Base-by-base conservation (phyloP, 2,113 vertebrate genomes). In the Callipepla californica region DNA sequence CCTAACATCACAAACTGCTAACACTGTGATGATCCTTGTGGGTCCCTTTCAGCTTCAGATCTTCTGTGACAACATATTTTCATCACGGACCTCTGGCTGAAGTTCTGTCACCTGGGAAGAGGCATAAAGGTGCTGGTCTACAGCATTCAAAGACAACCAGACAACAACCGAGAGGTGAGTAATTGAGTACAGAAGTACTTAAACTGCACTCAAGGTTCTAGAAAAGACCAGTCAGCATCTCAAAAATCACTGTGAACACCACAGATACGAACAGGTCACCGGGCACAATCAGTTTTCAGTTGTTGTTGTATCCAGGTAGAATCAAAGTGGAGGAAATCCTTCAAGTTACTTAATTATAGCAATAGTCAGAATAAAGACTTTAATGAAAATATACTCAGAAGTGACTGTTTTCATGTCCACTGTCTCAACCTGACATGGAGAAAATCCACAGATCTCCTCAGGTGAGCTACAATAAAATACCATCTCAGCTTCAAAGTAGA, bases 1-100 rank as follows among this genome's bases (percentile, higher is more conserved):
- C 22, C 80, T 91, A 68, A 74, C 63, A 91, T 32, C 67, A 93
- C 22, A 73, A 73, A 36, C 45, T 87, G 63, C 25, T 66, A 80
- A 44, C 15, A 14, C 5, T 34, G 72, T 70, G 40, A 40, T 40
- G 40, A 40, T 40, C 40, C 40, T 40, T 12, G 11, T 40, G 40
- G 40, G 40, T 40, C 40, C 40, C 40, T 40, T 40, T 12, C 40
- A 40, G 13, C 40, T 40, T 40, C 40, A 40, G 40, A 40, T 40
- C 13, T 40, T 13, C 5, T 34, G 67, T 70, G 59, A 69, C 3
- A 58, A 66, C 16, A 22, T 17, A 20, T 7, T 66, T 38, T 72
- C 30, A 42, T 79, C 75, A 77, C 25, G 28, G 70, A 44, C 5
- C 22, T 84, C 93, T 85, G 21, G 40, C 30, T 79, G 28, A 2